These are phyloP conservation scores for Leucoma salicis DNA, from an alignment of 2,888 invertebrate genomes.

Conservation along the genomic window DNA sequence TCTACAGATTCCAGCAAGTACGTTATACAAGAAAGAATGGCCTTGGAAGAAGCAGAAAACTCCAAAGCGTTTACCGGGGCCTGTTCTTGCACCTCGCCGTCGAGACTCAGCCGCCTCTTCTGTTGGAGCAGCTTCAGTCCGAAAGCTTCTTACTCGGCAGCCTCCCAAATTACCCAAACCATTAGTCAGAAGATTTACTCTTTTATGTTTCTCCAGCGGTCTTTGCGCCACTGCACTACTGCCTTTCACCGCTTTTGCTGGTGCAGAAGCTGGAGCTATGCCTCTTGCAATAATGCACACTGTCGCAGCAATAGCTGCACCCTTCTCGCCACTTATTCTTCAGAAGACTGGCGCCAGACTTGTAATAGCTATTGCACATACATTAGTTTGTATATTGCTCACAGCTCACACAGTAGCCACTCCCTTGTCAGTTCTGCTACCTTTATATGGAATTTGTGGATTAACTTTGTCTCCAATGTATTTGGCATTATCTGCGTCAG, in stretches of 20 bases:
- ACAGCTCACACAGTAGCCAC: slow-evolving; percentile 78
- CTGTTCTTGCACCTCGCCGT: slow-evolving; percentile 61
- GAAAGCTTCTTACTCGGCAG: slow-evolving; percentile 84
- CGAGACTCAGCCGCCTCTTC: slow-evolving; percentile 88
- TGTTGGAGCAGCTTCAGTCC: slow-evolving; percentile 89
- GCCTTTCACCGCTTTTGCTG: slow-evolving; percentile 79
- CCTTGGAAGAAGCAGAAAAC: slow-evolving; percentile 68
- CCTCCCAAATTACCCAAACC: slow-evolving; percentile 76
- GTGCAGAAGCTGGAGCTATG: slow-evolving; percentile 82
- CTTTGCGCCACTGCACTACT: slow-evolving; percentile 85
- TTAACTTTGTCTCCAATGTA: slow-evolving; percentile 82
- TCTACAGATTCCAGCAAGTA: slow-evolving; percentile 65
- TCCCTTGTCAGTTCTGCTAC: slow-evolving; percentile 59
- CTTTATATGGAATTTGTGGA: slow-evolving; percentile 77
- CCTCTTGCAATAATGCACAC: slow-evolving; percentile 84
- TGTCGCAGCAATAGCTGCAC: slow-evolving; percentile 82
- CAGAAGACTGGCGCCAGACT: slow-evolving; percentile 66
- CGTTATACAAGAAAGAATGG: slow-evolving; percentile 75
- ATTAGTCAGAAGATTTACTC: slow-evolving; percentile 71
- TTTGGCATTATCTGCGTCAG: slow-evolving; percentile 79
- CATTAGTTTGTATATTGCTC: slow-evolving; percentile 82
- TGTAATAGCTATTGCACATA: slow-evolving; percentile 74
- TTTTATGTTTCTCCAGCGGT: slow-evolving; percentile 83
- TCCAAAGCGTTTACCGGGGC: slow-evolving; percentile 40
- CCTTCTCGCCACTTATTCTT: slow-evolving; percentile 68